Percentiles rank a stretch among this genome's conserved stretches.
Conservation (phyloP, 2,888 invertebrate genomes). For the Argynnis bischoffii region DNA sequence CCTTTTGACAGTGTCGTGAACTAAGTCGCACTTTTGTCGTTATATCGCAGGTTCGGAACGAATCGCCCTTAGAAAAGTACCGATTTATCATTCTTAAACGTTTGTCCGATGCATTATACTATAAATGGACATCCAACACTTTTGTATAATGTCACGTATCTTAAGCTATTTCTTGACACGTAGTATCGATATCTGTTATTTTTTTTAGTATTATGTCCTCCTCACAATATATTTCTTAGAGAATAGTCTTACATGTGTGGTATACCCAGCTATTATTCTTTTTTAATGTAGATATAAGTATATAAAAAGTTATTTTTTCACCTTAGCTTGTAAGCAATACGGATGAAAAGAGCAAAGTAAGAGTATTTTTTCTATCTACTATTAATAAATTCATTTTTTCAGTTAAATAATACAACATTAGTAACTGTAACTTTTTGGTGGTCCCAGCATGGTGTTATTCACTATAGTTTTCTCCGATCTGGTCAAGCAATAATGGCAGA, state of each 20-base stretch:
- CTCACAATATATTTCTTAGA: conserved; percentile 25
- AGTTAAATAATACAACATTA: no score
- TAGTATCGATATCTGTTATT: conserved; percentile 47
- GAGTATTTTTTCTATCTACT: no score
- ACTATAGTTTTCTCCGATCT: no score
- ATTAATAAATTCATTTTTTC: no score
- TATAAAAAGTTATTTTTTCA: no score
- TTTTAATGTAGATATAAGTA: no score
- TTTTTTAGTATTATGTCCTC: conserved; percentile 39
- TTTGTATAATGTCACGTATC: conserved; percentile 73
- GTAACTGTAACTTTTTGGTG: no score
- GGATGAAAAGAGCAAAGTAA: no score
- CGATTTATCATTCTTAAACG: conserved; percentile 81
- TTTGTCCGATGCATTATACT: conserved; percentile 62
- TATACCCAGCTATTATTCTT: background rate
- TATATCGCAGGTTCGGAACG: conserved; percentile 70
- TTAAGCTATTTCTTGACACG: conserved; percentile 58
- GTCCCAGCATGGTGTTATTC: no score
- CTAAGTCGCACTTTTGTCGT: conserved; percentile 65
- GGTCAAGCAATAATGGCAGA: no score
- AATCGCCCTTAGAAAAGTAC: conserved; percentile 68
- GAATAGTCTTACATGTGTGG: conserved; percentile 14
- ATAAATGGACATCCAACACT: conserved; percentile 72
- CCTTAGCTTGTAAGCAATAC: no score
- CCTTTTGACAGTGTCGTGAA: conserved; percentile 44